Evolutionary conservation across 37 sponge, comb jelly and placozoan genomes (phyloP).

Genomic region (Diacarnus erythraeanus): DNA sequence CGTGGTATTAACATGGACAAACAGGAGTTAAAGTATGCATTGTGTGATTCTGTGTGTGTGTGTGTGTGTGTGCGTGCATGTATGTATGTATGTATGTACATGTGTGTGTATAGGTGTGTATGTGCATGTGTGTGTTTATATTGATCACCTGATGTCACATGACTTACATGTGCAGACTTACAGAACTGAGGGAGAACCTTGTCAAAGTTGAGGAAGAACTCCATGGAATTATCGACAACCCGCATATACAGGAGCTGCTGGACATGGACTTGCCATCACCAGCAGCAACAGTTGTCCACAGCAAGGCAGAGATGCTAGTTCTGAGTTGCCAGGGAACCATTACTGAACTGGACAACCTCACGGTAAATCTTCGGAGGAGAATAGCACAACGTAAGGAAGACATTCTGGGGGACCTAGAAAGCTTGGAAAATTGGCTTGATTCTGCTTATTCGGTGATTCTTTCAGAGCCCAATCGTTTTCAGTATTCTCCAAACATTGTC

Average conservation of each 20-base stretch:
- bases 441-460: background rate
- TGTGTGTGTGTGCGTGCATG: too few relatives aligned
- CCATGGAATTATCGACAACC: background rate
- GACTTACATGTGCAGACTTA: background rate
- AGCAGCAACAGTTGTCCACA: background rate
- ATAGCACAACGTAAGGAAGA: background rate
- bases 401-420: background rate
- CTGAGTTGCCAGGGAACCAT: background rate
- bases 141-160: too few relatives aligned
- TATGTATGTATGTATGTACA: too few relatives aligned
- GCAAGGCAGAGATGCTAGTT: background rate
- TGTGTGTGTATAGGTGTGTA: too few relatives aligned
- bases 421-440: constrained; percentile 1
- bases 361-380: background rate
- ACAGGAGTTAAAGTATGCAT: background rate
- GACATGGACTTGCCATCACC: background rate
- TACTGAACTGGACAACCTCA: background rate
- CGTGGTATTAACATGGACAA: background rate
- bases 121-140: too few relatives aligned
- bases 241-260: background rate
- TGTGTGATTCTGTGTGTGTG: too few relatives aligned
- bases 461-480: background rate
- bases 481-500: background rate
- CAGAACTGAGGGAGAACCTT: background rate
- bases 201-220: background rate